Evolutionary conservation across 2,888 invertebrate genomes (phyloP).

Genomic region (Heliothis peltigera): DNA sequence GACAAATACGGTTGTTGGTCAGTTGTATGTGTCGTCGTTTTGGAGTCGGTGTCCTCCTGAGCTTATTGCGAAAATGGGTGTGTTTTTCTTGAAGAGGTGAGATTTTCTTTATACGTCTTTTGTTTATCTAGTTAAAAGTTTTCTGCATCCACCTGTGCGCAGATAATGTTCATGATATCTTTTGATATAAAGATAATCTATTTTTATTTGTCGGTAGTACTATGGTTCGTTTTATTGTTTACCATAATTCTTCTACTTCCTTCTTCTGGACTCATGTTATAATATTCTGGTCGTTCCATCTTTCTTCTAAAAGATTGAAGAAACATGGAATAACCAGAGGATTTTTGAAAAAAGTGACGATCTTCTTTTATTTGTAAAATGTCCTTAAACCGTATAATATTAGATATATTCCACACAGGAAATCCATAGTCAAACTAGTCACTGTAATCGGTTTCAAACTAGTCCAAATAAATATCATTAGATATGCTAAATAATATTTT

Average conservation of each 20-base stretch:
- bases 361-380: no score
- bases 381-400: no score
- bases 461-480: not conserved
- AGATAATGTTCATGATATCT: slow-evolving; percentile 20
- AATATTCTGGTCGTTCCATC: no score
- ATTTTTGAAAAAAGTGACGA: no score
- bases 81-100: slow-evolving; percentile 79
- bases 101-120: slow-evolving; percentile 54
- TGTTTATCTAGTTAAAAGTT: slow-evolving; percentile 1
- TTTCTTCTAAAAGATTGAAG: no score
- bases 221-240: not conserved
- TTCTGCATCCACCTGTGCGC: not conserved
- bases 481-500: not conserved
- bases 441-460: no score
- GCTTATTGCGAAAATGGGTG: slow-evolving; percentile 73
- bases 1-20: slow-evolving; percentile 68
- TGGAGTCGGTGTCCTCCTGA: slow-evolving; percentile 61
- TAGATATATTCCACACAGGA: not conserved
- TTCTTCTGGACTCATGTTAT: not conserved
- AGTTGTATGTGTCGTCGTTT: slow-evolving; percentile 71
- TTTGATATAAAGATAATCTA: not conserved
- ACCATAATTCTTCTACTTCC: not conserved
- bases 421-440: not conserved
- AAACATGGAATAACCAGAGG: no score
- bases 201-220: not conserved